Evolutionary conservation across 2,113 vertebrate genomes (phyloP), one percentile per base, ranked within the genome.

Genomic region (Saguinus midas): DNA sequence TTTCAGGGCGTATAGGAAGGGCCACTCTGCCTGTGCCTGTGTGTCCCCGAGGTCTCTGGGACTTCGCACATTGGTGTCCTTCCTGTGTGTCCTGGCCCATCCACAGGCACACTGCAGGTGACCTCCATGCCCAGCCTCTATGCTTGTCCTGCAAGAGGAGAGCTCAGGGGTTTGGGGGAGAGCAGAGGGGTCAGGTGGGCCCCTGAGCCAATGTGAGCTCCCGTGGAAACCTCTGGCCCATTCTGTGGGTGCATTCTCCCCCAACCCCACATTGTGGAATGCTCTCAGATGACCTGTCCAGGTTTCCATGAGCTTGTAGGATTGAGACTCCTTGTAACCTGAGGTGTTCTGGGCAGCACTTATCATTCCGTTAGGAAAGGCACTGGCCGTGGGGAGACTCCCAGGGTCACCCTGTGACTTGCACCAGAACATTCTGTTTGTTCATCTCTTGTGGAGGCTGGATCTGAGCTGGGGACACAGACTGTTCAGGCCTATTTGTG

Each of bases 41-140:
- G 27, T 64, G 70, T 68, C 45, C 70, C 1, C 0, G 23, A 79
- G 80, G 66, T 78, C 52, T 45, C 79, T 14, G 90, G 81, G 43
- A 32, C 75, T 73, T 16, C 29, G 43, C 5, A 7, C 35, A 10
- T 40, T 32, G 23, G 14, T 29, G 16, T 86, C 81, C 76, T 23
- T 79, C 4, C 1, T 21, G 18, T 70, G 45, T 55, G 87, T 79
- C 43, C 43, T 18, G 11, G 78, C 20, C 48, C 5, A 21, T 68
- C n/a, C 16, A 11, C 12, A 16, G 27, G 66, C 78, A 57, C 23
- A 3, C 21, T 23, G 10, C 8, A 35, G 21, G 58, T 40, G 83
- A 57, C 81, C 43, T 78, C 2, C 14, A 1, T 0, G 0, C 35
- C 48, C 76, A 12, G 18, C 32, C 37, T 29, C 0, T 7, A 64